Evolutionary conservation across 2,797 vertebrate species (phyloP).

Genomic region (Nasua narica): DNA sequence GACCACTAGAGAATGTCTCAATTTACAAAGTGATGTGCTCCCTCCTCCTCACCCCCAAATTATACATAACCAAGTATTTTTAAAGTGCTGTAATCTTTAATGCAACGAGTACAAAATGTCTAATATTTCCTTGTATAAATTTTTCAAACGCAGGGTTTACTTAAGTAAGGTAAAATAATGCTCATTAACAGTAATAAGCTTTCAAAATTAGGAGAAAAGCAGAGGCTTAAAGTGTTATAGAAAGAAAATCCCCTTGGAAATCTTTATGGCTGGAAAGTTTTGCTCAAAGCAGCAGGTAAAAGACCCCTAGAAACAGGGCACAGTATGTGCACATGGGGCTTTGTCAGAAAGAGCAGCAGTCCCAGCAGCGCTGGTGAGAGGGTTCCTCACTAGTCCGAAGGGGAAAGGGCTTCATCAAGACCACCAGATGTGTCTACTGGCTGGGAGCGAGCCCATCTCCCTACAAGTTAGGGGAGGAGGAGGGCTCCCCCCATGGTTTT

Average conservation of each 20-base stretch:
- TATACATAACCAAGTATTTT: neutral
- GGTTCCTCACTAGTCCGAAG: neutral
- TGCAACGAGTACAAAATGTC: neutral
- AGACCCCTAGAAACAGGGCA: neutral
- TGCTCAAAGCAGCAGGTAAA: neutral
- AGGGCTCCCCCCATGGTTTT: neutral
- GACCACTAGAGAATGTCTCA: neutral
- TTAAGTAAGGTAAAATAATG: constrained; percentile 1
- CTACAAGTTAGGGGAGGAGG: neutral
- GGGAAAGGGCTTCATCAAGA: neutral
- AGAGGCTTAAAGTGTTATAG: neutral
- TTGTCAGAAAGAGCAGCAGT: neutral
- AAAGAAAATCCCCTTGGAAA: constrained; percentile 1
- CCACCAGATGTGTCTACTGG: neutral
- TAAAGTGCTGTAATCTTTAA: constrained; percentile 19
- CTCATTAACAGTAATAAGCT: neutral
- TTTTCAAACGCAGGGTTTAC: constrained; percentile 5
- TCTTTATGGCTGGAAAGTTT: neutral
- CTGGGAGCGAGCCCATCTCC: neutral
- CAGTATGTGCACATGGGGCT: neutral
- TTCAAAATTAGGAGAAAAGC: constrained; percentile 19
- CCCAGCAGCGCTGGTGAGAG: neutral
- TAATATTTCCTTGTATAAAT: neutral
- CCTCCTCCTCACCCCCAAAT: neutral
- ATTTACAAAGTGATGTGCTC: neutral